A percentile compares a stretch with the other conserved stretches of the same genome.
phyloP scores from a whole-genome alignment of 2,888 invertebrate species.

The Hypomecis punctinalis region DNA sequence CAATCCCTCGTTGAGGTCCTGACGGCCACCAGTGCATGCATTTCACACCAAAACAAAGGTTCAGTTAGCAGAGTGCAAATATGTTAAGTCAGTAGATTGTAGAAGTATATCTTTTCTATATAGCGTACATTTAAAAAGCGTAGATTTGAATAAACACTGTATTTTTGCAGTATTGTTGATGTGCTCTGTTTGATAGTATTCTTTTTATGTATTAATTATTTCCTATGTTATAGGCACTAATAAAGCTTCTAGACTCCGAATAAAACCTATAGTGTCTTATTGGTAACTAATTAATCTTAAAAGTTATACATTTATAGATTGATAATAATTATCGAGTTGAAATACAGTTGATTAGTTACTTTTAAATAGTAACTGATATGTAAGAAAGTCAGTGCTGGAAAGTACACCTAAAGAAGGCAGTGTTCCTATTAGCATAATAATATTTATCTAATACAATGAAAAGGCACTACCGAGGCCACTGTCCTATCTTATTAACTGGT shows the following conservation, averaged over 20 bases:
- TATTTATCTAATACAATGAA: conserved; percentile 57
- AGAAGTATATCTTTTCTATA: conserved; percentile 4
- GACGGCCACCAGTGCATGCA: conserved; percentile 78
- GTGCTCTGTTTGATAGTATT: conserved; percentile 20
- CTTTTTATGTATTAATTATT: conserved; percentile 12
- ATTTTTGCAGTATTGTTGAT: conserved; percentile 11
- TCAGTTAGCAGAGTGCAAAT: conserved; percentile 71
- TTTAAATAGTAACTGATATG: conserved; percentile 44
- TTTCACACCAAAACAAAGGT: conserved; percentile 73
- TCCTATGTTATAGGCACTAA: conserved; percentile 48
- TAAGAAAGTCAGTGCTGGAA: conserved; percentile 48
- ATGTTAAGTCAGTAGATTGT: conserved; percentile 26
- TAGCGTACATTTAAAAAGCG: conserved; percentile 23
- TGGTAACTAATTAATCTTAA: conserved; percentile 9
- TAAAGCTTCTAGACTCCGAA: conserved; percentile 41
- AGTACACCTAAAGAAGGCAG: conserved; percentile 56
- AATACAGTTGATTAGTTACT: conserved; percentile 9
- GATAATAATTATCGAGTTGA: neutral
- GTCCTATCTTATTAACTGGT: conserved; percentile 74
- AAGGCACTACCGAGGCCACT: conserved; percentile 84
- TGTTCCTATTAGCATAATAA: conserved; percentile 53
- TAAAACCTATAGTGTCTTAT: conserved; percentile 7
- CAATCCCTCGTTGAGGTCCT: conserved; percentile 83
- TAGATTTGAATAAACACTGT: conserved; percentile 17
- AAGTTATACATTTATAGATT: conserved; percentile 1